Evolutionary conservation across 2,113 vertebrate genomes (phyloP).

Genomic region (Dromaius novaehollandiae): DNA sequence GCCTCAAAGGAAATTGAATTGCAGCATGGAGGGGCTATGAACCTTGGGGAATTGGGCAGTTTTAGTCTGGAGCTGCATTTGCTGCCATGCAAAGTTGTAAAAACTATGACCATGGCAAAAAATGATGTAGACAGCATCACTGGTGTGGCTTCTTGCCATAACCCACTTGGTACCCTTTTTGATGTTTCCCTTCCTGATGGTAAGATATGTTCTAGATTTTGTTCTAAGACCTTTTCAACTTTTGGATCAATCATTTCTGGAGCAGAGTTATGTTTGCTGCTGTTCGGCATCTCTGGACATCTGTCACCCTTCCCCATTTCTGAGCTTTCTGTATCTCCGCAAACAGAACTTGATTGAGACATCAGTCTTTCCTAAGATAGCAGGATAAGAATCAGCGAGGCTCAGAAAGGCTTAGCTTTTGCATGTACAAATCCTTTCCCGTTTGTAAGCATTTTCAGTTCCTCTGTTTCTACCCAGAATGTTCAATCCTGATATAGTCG

Average conservation of each 20-base stretch:
- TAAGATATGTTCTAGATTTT: not conserved
- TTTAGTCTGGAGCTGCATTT: not conserved
- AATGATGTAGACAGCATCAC: not conserved
- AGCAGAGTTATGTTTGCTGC: not conserved
- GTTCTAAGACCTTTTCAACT: not conserved
- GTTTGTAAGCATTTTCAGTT: not conserved
- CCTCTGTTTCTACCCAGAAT: rapidly evolving
- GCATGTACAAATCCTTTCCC: rapidly evolving
- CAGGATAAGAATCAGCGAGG: not conserved
- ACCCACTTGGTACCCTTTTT: rapidly evolving
- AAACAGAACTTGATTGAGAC: not conserved
- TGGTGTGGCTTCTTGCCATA: not conserved
- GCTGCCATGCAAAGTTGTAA: not conserved
- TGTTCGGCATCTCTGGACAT: not conserved
- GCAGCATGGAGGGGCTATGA: rapidly evolving
- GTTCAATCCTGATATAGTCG: not conserved
- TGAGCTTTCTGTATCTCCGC: not conserved
- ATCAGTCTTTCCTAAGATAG: not conserved
- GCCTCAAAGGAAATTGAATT: not conserved
- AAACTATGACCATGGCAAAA: not conserved
- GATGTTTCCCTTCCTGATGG: not conserved
- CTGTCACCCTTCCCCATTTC: not conserved
- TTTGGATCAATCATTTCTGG: rapidly evolving
- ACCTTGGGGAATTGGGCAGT: not conserved
- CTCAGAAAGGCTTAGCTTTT: not conserved